Evolutionary conservation across 2,797 vertebrate species (phyloP).

Genomic region (Peromyscus nudipes): DNA sequence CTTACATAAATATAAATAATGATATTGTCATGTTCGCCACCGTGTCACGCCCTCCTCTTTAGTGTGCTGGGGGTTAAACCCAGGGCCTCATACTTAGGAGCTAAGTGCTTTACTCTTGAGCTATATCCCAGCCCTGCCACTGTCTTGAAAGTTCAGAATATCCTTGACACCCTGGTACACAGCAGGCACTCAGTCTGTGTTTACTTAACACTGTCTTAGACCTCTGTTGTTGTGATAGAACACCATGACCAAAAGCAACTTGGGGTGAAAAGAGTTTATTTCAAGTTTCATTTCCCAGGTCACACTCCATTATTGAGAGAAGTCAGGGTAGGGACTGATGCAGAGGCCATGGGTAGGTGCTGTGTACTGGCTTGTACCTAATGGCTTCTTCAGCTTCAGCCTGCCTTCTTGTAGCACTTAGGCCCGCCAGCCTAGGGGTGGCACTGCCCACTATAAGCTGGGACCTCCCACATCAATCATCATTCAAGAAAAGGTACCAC

Average conservation of each 20-base stretch:
- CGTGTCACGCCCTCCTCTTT: neutral
- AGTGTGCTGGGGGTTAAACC: neutral
- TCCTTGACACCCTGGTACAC: neutral
- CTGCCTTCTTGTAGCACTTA: neutral
- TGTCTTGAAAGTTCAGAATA: conserved; percentile 30
- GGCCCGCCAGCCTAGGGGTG: neutral
- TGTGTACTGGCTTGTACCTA: neutral
- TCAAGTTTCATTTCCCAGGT: neutral
- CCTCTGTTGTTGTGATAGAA: neutral
- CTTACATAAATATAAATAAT: neutral
- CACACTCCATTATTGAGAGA: neutral
- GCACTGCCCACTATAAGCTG: neutral
- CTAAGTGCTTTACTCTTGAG: neutral
- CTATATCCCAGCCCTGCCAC: neutral
- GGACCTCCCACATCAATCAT: neutral
- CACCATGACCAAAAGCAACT: neutral
- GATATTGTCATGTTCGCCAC: neutral
- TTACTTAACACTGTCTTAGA: neutral
- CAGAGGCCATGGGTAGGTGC: neutral
- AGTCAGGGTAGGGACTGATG: neutral
- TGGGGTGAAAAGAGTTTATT: neutral
- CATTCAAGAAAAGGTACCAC: neutral
- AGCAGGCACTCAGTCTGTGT: neutral
- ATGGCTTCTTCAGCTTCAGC: neutral
- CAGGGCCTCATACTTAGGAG: neutral